phyloP scores from a whole-genome alignment of 1,140 invertebrate species.

The Ganaspis sp. region DNA sequence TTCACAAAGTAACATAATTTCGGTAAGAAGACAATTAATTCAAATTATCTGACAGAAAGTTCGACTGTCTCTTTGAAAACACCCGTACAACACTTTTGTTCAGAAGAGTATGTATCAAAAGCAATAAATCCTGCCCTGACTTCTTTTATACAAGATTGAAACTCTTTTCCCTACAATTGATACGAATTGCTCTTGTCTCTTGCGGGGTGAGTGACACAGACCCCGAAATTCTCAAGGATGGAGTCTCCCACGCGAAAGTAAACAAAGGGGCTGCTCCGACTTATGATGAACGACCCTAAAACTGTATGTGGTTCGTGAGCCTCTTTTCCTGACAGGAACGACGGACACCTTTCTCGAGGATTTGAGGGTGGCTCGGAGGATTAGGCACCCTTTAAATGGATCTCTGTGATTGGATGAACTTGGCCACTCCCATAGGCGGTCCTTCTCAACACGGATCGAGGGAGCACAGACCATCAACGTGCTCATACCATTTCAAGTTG shows the following conservation, averaged over 20 bases:
- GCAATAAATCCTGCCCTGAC: not conserved
- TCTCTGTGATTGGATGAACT: constrained; percentile 61
- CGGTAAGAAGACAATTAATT: too few relatives aligned
- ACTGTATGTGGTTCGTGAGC: not conserved
- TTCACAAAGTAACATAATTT: too few relatives aligned
- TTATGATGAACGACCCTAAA: constrained; percentile 22
- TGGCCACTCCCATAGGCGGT: constrained; percentile 72
- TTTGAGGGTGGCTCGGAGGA: constrained; percentile 35
- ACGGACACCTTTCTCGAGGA: not conserved
- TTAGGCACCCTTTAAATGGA: constrained; percentile 56
- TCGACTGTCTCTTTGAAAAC: too few relatives aligned
- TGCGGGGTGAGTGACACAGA: not conserved
- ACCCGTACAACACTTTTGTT: not conserved
- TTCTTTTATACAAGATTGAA: not conserved
- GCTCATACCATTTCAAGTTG: constrained; percentile 40
- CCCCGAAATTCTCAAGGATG: not conserved
- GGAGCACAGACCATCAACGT: constrained; percentile 51
- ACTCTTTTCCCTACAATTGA: constrained; percentile 29
- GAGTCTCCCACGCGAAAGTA: constrained; percentile 19
- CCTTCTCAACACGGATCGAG: constrained; percentile 50
- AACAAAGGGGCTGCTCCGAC: constrained; percentile 22
- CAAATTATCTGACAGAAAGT: too few relatives aligned
- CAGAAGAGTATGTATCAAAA: not conserved
- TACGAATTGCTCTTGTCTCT: not conserved
- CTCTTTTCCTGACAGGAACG: not conserved